These are phyloP conservation scores for Dolichoris vasculosae DNA, from an alignment of 1,140 invertebrate genomes.

Conservation along the genomic window DNA sequence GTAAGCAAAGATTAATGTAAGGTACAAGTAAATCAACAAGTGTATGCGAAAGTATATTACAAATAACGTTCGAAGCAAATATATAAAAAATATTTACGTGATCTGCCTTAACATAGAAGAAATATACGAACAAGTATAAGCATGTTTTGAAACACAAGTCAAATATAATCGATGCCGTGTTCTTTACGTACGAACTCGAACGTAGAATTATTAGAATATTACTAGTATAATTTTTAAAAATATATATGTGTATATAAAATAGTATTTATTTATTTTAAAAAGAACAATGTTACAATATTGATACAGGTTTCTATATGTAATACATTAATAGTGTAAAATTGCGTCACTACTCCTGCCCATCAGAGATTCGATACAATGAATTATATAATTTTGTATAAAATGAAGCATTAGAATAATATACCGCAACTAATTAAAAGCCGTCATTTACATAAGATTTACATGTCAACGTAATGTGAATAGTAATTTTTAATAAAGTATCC, in stretches of 20 bases:
- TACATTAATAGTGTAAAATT: conserved; percentile 25
- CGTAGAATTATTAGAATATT: conserved; percentile 48
- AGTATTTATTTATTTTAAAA: conserved; percentile 30
- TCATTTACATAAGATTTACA: neutral
- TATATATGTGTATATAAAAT: conserved; percentile 37
- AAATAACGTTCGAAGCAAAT: neutral
- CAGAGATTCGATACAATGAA: conserved; percentile 42
- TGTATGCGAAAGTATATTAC: conserved; percentile 3
- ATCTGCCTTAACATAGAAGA: conserved; percentile 50
- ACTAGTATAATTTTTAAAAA: conserved; percentile 24
- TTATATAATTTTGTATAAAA: conserved; percentile 51
- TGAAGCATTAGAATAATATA: conserved; percentile 8
- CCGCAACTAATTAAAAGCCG: neutral
- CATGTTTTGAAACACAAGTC: neutral
- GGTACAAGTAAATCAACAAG: neutral
- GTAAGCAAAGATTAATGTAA: neutral
- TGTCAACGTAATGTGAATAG: neutral
- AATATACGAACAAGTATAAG: neutral
- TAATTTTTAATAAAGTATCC: neutral
- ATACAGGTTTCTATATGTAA: conserved; percentile 39
- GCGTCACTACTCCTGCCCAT: conserved; percentile 46
- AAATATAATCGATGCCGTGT: conserved; percentile 26
- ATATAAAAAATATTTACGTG: conserved; percentile 20
- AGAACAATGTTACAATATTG: neutral
- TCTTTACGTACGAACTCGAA: neutral